Evolutionary conservation across 1,140 invertebrate genomes (phyloP).

Genomic region (Condylostylus longicornis): DNA sequence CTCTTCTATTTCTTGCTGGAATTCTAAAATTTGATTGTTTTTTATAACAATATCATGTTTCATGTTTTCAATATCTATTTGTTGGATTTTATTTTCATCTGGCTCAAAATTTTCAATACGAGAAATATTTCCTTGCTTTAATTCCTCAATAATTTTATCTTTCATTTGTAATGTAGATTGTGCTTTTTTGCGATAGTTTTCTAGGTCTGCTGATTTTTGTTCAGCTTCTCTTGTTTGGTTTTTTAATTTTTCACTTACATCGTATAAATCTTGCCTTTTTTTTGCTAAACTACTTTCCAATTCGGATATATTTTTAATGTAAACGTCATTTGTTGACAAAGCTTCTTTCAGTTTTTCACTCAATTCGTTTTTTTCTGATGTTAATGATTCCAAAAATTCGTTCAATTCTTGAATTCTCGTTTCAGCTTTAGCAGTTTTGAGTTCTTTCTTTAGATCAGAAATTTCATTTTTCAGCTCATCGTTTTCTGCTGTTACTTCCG

Average conservation of each 20-base stretch:
- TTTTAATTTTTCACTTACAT: constrained; percentile 35
- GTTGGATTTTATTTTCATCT: constrained; percentile 18
- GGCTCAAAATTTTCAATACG: not conserved
- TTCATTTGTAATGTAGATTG: constrained; percentile 62
- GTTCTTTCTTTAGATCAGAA: constrained; percentile 14
- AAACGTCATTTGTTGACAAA: constrained; percentile 15
- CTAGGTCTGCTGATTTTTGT: constrained; percentile 43
- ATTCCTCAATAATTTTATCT: constrained; percentile 53
- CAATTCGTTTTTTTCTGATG: constrained; percentile 31
- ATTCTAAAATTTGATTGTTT: no score
- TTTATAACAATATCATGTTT: no score
- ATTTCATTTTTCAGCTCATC: constrained; percentile 22
- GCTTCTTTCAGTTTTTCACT: constrained; percentile 16
- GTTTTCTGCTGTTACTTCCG: constrained; percentile 20
- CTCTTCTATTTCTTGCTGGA: constrained; percentile 14
- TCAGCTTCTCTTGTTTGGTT: constrained; percentile 41
- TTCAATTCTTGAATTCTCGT: constrained; percentile 21
- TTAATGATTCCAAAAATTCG: constrained; percentile 21
- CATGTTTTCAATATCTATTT: constrained; percentile 18
- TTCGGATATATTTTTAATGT: constrained; percentile 28
- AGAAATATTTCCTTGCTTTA: constrained; percentile 30
- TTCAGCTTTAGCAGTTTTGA: constrained; percentile 12
- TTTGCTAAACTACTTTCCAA: constrained; percentile 32
- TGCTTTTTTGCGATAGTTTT: constrained; percentile 54
- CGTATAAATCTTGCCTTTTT: constrained; percentile 31